phyloP scores from a whole-genome alignment of 2,113 vertebrate genomes.

The Phodopus roborovskii region DNA sequence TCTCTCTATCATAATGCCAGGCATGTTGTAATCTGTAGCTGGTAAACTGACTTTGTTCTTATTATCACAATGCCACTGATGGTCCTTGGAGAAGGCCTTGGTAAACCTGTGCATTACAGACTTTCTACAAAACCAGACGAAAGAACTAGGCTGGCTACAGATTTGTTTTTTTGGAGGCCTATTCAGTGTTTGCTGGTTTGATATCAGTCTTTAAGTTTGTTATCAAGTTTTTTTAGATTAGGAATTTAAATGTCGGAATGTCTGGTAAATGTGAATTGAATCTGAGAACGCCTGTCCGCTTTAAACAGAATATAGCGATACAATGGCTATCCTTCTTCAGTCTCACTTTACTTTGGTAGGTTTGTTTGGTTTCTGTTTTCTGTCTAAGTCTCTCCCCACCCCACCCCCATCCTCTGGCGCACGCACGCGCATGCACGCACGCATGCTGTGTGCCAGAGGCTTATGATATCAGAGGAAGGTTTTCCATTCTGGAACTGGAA shows the following conservation, averaged over 20 bases:
- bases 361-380: not conserved
- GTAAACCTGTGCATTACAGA: not conserved
- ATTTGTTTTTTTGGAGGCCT: not conserved
- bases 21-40: not conserved
- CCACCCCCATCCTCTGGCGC: too few relatives aligned
- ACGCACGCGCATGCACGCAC: too few relatives aligned
- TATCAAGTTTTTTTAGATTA: constrained; percentile 8
- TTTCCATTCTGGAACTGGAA: not conserved
- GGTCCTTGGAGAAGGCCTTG: not conserved
- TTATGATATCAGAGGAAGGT: not conserved
- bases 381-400: not conserved
- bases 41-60: not conserved
- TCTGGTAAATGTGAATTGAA: not conserved
- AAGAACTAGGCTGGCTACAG: not conserved
- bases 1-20: not conserved
- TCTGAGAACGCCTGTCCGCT: not conserved
- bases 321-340: not conserved
- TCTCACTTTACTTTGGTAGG: too few relatives aligned
- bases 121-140: not conserved
- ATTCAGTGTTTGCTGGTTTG: not conserved
- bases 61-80: not conserved
- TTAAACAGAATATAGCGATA: not conserved
- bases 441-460: not conserved
- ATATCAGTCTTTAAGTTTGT: not conserved
- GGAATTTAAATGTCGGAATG: not conserved